Percentiles rank a stretch among this genome's conserved stretches.
Evolutionary conservation across 1,140 invertebrate genomes (phyloP).

Genomic region (Tetramorium alpestre): DNA sequence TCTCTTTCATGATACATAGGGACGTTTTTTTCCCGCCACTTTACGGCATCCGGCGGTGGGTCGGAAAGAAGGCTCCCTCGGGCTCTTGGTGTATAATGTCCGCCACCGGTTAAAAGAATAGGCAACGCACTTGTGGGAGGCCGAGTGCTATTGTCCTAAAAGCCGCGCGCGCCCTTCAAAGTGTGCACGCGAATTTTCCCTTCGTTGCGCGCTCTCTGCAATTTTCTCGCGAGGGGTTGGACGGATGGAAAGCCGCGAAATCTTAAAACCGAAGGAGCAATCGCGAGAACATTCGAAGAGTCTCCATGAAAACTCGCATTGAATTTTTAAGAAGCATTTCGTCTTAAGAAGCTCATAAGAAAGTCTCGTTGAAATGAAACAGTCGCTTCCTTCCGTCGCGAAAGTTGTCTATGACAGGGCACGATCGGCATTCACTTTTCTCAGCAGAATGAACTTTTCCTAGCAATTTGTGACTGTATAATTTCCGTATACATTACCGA

Average conservation of each 20-base stretch:
- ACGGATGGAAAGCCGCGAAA: slow-evolving; percentile 48
- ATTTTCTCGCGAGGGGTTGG: slow-evolving; percentile 16
- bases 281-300: slow-evolving; percentile 48
- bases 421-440: not conserved
- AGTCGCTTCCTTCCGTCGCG: not conserved
- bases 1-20: slow-evolving; percentile 35
- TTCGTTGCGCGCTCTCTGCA: slow-evolving; percentile 25
- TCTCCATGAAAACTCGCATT: not conserved
- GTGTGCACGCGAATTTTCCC: slow-evolving; percentile 8
- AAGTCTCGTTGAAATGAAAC: slow-evolving; percentile 4
- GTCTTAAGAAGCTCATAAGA: not conserved
- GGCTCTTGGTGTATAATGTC: slow-evolving; percentile 67
- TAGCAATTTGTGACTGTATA: not conserved
- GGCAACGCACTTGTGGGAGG: slow-evolving; percentile 68
- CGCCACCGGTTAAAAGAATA: slow-evolving; percentile 72
- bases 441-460: not conserved
- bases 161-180: slow-evolving; percentile 63
- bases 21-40: slow-evolving; percentile 54
- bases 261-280: slow-evolving; percentile 61
- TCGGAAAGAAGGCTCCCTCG: slow-evolving; percentile 57
- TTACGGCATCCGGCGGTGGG: slow-evolving; percentile 62
- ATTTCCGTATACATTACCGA: not conserved
- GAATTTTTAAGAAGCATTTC: slow-evolving; percentile 31
- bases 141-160: slow-evolving; percentile 76
- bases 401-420: not conserved